Evolutionary conservation across 2,113 vertebrate species (phyloP).

Genomic region (Pica pica): DNA sequence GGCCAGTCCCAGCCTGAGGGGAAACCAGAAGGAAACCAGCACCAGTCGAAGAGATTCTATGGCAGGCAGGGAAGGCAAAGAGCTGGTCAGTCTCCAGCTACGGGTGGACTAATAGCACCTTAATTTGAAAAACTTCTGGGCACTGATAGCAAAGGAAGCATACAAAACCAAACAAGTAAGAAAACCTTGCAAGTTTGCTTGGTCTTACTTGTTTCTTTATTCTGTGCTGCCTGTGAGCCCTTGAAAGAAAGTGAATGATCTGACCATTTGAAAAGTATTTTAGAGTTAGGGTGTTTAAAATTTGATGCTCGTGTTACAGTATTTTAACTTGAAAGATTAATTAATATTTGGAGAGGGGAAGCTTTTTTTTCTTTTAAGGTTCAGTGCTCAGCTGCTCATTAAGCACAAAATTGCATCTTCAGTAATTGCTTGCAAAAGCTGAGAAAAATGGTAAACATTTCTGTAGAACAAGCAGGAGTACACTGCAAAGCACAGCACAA

Average conservation of each 20-base stretch:
- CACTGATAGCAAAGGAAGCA: not conserved
- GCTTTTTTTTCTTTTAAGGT: not conserved
- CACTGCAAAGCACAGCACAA: not conserved
- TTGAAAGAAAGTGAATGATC: not conserved
- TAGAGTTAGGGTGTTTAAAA: not conserved
- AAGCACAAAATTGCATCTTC: constrained; percentile 33
- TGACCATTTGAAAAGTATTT: not conserved
- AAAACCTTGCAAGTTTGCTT: not conserved
- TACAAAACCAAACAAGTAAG: not conserved
- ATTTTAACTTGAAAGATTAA: constrained; percentile 17
- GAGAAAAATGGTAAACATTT: not conserved
- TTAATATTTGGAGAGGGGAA: constrained; percentile 18
- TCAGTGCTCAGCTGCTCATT: constrained; percentile 12
- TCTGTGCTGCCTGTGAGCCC: not conserved
- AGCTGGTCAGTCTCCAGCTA: not conserved
- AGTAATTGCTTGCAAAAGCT: constrained; percentile 37
- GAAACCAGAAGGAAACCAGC: not conserved
- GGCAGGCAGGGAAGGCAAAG: not conserved
- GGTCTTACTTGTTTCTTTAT: not conserved
- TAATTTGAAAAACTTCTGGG: not conserved
- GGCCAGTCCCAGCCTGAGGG: not conserved
- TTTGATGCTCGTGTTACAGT: not conserved
- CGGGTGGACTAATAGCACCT: not conserved
- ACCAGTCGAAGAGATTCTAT: fast-evolving
- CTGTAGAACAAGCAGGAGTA: not conserved